Evolutionary conservation across 2,888 invertebrate species (phyloP), one percentile per base, ranked within the genome.

Genomic region (Fragum sueziense): DNA sequence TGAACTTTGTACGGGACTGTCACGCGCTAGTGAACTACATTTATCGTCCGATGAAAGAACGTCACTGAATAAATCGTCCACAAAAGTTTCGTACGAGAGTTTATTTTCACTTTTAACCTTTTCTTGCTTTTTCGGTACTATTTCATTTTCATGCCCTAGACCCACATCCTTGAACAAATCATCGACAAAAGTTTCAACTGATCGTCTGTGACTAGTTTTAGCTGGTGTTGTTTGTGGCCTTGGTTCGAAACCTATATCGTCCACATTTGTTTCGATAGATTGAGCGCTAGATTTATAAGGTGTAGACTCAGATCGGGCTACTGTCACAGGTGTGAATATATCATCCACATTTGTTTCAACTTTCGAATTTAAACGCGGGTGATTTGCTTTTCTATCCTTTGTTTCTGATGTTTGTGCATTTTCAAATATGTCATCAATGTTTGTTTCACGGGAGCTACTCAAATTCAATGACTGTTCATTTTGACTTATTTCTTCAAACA

Each of bases 21-120:
- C 41, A 3, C 20, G 20, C n/a, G n/a, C 31, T 33, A 61, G 33
- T 61, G 61, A 61, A 33, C 61, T 33, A 33, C 33, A 33, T 33
- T 31, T n/a, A 65, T 65, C 41, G 33, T 69, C 33, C 29, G 33
- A 20, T 7, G 54, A 69, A 33, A 65, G 34, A 41, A 65, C 65
- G 37, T 80, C 29, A n/a, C 11, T 34, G 37, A 76, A 75, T 37
- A 82, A 79, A 70, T 76, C 69, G 51, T 82, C 79, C 22, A 82
- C 79, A 71, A 82, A 79, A 2, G 82, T 76, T 41, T 79, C 82
- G 57, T 82, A 82, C 20, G 76, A 70, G n/a, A 79, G 54, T 52
- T 51, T 73, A 47, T 65, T 54, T 67, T 47, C 22, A 6, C 27
- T 47, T 34, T 29, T n/a, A 22, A n/a, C 62, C 27, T 25, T n/a